A percentile compares a stretch with the other conserved stretches of the same genome.
Evolutionary conservation across 1,140 invertebrate species (phyloP).

Genomic region (Apis laboriosa): DNA sequence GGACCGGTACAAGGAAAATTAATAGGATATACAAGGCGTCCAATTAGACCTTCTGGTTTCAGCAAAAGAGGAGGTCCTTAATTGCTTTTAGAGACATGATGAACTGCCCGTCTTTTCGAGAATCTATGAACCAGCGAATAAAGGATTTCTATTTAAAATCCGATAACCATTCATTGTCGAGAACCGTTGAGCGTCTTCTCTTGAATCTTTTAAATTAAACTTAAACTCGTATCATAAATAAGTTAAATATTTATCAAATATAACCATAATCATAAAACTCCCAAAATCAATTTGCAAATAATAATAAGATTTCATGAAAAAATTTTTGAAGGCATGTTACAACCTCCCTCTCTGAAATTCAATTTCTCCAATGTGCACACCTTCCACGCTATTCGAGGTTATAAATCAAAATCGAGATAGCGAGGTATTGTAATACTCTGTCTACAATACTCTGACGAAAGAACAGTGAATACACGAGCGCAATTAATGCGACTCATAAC

Average conservation of each 20-base stretch:
- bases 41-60: slow-evolving; percentile 43
- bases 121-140: neutral
- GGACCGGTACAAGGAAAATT: slow-evolving; percentile 57
- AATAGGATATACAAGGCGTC: slow-evolving; percentile 52
- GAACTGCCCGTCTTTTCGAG: no score
- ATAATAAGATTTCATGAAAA: neutral
- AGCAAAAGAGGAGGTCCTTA: slow-evolving; percentile 54
- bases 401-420: neutral
- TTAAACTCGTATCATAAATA: neutral
- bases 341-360: neutral
- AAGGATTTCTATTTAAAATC: neutral
- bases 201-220: neutral
- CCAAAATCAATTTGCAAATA: neutral
- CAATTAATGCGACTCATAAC: slow-evolving; percentile 53
- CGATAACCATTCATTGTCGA: neutral
- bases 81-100: slow-evolving; percentile 3
- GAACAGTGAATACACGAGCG: slow-evolving; percentile 18
- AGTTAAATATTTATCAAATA: no score
- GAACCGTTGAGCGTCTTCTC: neutral
- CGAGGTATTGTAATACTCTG: neutral
- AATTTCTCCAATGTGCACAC: neutral
- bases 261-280: neutral
- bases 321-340: neutral
- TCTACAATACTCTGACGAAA: neutral
- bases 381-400: neutral